These are phyloP conservation scores for Antigone vipio DNA, from an alignment of 2,113 vertebrate genomes.

Conservation along the genomic window DNA sequence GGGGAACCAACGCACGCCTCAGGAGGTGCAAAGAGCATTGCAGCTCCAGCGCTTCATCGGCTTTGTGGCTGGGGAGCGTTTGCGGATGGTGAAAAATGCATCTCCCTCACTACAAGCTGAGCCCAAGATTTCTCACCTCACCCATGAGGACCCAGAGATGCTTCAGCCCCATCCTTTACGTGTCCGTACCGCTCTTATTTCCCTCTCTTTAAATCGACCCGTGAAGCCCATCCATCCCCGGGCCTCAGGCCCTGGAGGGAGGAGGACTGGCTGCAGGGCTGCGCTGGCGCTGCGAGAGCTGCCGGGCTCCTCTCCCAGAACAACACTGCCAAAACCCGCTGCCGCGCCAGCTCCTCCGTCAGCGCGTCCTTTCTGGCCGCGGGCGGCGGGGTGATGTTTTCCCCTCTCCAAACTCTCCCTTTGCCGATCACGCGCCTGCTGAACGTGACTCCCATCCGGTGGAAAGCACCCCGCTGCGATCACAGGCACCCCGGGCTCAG, in stretches of 20 bases:
- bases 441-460: background rate
- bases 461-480: background rate
- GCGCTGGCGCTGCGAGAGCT: background rate
- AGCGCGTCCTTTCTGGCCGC: background rate
- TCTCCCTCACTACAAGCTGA: background rate
- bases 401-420: background rate
- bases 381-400: fast-evolving
- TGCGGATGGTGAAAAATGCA: background rate
- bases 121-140: background rate
- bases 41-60: background rate
- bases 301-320: background rate
- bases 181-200: fast-evolving
- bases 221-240: background rate
- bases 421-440: background rate
- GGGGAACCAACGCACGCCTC: background rate
- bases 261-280: background rate
- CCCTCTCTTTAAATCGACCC: fast-evolving
- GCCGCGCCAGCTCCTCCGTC: fast-evolving
- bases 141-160: background rate
- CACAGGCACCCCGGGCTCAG: background rate
- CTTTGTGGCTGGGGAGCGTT: background rate
- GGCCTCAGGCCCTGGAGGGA: background rate
- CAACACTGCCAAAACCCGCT: background rate
- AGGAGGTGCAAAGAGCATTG: fast-evolving
- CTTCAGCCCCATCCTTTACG: background rate